Conservation (phyloP, 2,797 vertebrate species). For the Caiman crocodilus region DNA sequence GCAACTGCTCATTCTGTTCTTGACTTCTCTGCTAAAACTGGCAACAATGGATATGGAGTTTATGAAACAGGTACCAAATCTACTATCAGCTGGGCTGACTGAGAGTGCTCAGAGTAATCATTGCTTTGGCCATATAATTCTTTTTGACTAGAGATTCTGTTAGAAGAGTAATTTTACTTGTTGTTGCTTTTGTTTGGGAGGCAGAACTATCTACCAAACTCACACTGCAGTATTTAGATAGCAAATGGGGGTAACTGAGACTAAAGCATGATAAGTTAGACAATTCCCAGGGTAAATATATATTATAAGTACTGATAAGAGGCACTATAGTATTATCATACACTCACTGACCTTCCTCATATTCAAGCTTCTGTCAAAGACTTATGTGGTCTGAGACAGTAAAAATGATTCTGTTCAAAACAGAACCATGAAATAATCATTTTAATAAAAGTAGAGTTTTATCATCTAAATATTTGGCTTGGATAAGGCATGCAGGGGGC, state of each 20-base stretch:
- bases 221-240: not conserved
- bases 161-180: not conserved
- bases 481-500: not conserved
- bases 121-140: not conserved
- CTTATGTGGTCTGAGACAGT: slow-evolving; percentile 33
- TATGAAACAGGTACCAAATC: not conserved
- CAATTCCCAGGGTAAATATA: slow-evolving; percentile 12
- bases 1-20: not conserved
- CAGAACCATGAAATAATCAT: not conserved
- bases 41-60: not conserved
- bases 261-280: not conserved
- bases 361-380: not conserved
- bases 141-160: not conserved
- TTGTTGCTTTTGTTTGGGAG: not conserved
- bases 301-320: slow-evolving; percentile 40
- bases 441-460: slow-evolving; percentile 29
- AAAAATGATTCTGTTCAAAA: slow-evolving; percentile 31
- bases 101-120: not conserved
- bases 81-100: not conserved
- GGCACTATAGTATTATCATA: slow-evolving; percentile 18
- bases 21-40: not conserved
- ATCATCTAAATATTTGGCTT: not conserved
- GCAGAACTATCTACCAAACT: not conserved
- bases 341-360: not conserved
- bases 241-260: not conserved